phyloP scores from a whole-genome alignment of 2,888 invertebrate species.

The Acrobeloides nanus region DNA sequence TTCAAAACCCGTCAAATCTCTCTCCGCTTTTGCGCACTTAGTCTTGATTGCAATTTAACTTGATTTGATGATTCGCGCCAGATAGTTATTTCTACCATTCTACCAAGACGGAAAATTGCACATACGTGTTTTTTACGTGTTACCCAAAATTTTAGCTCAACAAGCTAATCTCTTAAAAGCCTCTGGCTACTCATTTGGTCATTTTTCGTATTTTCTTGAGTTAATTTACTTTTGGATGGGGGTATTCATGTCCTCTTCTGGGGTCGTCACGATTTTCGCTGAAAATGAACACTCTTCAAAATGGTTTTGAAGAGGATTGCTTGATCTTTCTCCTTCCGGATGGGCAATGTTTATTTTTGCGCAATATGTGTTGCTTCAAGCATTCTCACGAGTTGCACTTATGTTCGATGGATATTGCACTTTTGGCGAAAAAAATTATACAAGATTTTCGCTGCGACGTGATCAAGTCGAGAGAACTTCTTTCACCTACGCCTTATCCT shows the following conservation, averaged over 20 bases:
- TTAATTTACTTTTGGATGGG: too few species aligned
- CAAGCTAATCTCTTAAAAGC: background rate
- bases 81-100: conserved; percentile 1
- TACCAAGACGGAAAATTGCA: background rate
- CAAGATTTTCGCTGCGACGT: too few species aligned
- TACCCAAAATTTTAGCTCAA: background rate
- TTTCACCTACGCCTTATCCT: too few species aligned
- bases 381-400: too few species aligned
- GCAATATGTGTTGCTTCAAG: background rate
- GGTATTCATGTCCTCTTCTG: too few species aligned
- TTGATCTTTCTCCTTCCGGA: background rate
- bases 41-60: background rate
- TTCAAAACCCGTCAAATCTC: background rate
- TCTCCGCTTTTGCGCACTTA: background rate
- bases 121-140: background rate
- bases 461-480: too few species aligned
- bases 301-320: background rate
- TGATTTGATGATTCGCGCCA: background rate
- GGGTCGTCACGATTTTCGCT: too few species aligned
- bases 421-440: too few species aligned
- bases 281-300: too few species aligned
- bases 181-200: background rate
- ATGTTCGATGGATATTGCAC: too few species aligned
- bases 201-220: background rate
- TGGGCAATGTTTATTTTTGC: background rate